A percentile compares a stretch with the other conserved stretches of the same genome.
These are phyloP conservation scores for Archilochus colubris DNA, from an alignment of 2,113 vertebrate genomes.

Conservation along the genomic window DNA sequence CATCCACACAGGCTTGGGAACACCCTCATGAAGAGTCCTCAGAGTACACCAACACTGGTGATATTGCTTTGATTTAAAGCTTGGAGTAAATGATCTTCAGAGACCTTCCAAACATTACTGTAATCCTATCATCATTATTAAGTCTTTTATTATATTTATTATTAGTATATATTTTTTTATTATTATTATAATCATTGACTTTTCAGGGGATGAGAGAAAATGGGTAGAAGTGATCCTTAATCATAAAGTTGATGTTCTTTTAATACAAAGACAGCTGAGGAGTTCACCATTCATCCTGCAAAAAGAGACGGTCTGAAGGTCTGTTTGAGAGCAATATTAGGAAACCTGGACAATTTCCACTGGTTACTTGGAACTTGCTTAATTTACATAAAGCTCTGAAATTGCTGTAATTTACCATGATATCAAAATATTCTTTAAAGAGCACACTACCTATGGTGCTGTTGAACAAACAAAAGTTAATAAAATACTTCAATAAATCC, in stretches of 20 bases:
- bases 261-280: background rate
- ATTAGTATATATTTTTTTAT: too few relatives aligned
- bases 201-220: rapidly evolving
- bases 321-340: background rate
- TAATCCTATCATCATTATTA: background rate
- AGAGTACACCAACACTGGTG: too few relatives aligned
- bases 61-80: background rate
- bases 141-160: too few relatives aligned
- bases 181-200: background rate
- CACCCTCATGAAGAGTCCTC: background rate
- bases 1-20: background rate
- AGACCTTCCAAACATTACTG: background rate
- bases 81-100: background rate
- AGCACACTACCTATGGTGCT: background rate
- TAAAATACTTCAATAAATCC: conserved; percentile 17
- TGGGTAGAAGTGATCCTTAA: background rate
- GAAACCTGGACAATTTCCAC: background rate
- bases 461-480: background rate
- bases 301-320: background rate
- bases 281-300: background rate
- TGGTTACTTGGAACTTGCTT: background rate
- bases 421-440: background rate
- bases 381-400: background rate
- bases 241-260: background rate
- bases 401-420: background rate